Evolutionary conservation across 2,888 invertebrate species (phyloP).

Genomic region (Dicycla oo): DNA sequence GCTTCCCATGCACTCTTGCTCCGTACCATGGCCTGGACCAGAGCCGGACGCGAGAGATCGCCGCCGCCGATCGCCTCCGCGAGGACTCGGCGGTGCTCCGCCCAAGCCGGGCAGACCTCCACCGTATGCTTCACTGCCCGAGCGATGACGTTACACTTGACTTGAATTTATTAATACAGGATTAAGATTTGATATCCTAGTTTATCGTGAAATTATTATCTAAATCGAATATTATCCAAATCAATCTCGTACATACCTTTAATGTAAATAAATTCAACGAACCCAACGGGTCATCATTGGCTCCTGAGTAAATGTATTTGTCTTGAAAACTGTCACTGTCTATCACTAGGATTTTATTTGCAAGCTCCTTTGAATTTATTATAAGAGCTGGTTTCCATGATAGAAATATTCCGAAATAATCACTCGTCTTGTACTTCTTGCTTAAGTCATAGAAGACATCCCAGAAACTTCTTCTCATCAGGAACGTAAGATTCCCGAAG

Average conservation of each 20-base stretch:
- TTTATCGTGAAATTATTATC: neutral
- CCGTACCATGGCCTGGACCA: too few species aligned
- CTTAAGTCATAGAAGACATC: conserved; percentile 74
- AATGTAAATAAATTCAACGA: conserved; percentile 80
- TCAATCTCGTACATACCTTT: conserved; percentile 70
- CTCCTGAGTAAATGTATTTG: conserved; percentile 72
- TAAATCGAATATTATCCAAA: too few species aligned
- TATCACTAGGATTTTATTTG: conserved; percentile 75
- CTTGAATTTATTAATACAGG: conserved; percentile 4
- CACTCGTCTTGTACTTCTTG: conserved; percentile 70
- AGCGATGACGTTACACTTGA: neutral
- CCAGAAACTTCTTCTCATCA: conserved; percentile 78
- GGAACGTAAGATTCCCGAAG: conserved; percentile 77
- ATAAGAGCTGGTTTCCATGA: conserved; percentile 77
- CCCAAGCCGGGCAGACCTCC: too few species aligned
- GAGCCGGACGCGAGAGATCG: too few species aligned
- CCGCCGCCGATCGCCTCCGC: too few species aligned
- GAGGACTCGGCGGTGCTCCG: too few species aligned
- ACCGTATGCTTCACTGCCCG: too few species aligned
- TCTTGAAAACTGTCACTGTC: conserved; percentile 79
- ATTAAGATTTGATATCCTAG: conserved; percentile 3
- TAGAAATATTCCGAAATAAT: conserved; percentile 79
- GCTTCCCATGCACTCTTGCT: too few species aligned
- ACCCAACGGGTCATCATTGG: conserved; percentile 77
- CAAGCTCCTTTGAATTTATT: conserved; percentile 79